phyloP scores from a whole-genome alignment of 37 sponge, comb jelly and placozoan genomes.

The Eunapius fragilis region DNA sequence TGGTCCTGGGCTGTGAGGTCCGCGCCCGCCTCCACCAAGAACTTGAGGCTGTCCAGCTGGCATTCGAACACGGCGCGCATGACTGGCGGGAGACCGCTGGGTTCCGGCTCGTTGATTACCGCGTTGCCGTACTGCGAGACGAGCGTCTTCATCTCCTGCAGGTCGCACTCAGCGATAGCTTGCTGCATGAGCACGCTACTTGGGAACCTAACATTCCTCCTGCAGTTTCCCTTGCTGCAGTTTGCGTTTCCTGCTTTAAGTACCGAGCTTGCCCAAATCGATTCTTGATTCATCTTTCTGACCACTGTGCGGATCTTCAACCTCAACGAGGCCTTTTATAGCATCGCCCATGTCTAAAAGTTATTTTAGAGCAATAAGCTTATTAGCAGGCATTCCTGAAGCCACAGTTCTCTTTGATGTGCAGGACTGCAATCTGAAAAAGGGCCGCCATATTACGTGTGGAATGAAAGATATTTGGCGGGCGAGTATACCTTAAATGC shows the following conservation, averaged over 20 bases:
- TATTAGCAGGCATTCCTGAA: too few relatives aligned
- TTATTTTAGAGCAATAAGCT: too few relatives aligned
- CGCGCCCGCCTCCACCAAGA: constrained; percentile 36
- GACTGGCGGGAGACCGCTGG: constrained; percentile 37
- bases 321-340: too few relatives aligned
- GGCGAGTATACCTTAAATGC: too few relatives aligned
- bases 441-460: too few relatives aligned
- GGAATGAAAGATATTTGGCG: too few relatives aligned
- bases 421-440: too few relatives aligned
- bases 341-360: too few relatives aligned
- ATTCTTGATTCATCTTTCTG: too few relatives aligned
- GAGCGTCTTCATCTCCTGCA: constrained; percentile 38
- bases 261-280: too few relatives aligned
- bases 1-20: constrained; percentile 33
- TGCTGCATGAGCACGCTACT: constrained; percentile 39
- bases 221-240: not conserved
- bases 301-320: too few relatives aligned
- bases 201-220: constrained; percentile 35
- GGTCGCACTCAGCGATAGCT: constrained; percentile 36
- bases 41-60: constrained; percentile 22
- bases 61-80: constrained; percentile 44
- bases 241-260: not conserved
- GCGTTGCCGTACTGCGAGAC: constrained; percentile 17
- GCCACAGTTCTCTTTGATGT: too few relatives aligned
- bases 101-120: constrained; percentile 31